Evolutionary conservation across 2,113 vertebrate species (phyloP).

Genomic region (Chionomys nivalis): DNA sequence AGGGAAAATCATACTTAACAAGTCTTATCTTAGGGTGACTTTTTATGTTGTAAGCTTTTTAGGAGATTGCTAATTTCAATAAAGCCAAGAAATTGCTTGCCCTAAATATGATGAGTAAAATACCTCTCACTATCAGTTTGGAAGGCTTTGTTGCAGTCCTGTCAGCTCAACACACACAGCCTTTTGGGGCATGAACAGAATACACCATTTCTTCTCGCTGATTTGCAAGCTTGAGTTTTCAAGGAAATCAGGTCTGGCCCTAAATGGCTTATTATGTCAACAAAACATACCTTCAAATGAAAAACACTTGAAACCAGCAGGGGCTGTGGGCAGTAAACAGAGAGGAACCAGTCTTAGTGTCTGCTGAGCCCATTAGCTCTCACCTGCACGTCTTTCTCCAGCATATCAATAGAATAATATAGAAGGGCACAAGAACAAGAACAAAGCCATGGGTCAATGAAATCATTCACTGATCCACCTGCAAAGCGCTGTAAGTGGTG

Average conservation of each 20-base stretch:
- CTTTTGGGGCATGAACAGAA: slow-evolving; percentile 1
- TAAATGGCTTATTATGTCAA: slow-evolving; percentile 71
- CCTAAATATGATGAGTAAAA: not conserved
- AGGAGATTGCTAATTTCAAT: not conserved
- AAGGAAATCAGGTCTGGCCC: slow-evolving; percentile 52
- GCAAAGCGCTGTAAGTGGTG: slow-evolving; percentile 50
- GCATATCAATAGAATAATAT: slow-evolving; percentile 63
- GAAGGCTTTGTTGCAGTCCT: not conserved
- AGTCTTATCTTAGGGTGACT: not conserved
- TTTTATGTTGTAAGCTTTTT: not conserved
- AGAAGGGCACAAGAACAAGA: slow-evolving; percentile 61
- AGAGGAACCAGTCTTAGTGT: slow-evolving; percentile 35
- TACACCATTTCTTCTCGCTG: slow-evolving; percentile 35
- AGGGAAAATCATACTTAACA: slow-evolving; percentile 9
- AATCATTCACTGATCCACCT: slow-evolving; percentile 68
- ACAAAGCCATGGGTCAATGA: slow-evolving; percentile 75
- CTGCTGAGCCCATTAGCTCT: slow-evolving; percentile 59
- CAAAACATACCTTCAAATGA: slow-evolving; percentile 62
- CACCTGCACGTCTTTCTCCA: slow-evolving; percentile 39
- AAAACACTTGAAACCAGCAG: slow-evolving; percentile 69
- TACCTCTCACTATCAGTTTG: not conserved
- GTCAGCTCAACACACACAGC: not conserved
- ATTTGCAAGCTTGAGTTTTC: slow-evolving; percentile 65
- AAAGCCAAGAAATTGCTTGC: not conserved
- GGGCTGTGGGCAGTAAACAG: slow-evolving; percentile 43